Evolutionary conservation across 2,113 vertebrate genomes (phyloP).

Genomic region (Carollia perspicillata): DNA sequence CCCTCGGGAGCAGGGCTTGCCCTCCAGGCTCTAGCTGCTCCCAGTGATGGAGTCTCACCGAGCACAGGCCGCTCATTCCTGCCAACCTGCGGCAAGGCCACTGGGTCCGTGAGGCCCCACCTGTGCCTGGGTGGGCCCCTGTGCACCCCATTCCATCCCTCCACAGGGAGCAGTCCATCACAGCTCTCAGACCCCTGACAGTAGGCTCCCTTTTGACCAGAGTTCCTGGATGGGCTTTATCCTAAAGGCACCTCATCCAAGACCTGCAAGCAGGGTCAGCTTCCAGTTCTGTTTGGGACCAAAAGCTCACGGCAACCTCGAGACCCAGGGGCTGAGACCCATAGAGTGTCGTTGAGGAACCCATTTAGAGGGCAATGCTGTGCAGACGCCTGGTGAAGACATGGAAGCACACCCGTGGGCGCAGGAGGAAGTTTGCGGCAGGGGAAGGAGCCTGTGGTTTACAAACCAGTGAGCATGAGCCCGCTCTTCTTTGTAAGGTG

Average conservation of each 20-base stretch:
- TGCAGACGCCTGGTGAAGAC: background rate
- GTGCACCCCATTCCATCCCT: background rate
- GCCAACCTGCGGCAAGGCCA: rapidly evolving
- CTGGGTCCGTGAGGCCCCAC: rapidly evolving
- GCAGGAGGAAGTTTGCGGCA: too few relatives aligned
- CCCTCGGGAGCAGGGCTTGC: too few relatives aligned
- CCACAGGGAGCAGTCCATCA: too few relatives aligned
- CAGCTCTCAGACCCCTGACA: background rate
- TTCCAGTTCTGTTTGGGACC: background rate
- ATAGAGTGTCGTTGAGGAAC: background rate
- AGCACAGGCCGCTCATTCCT: rapidly evolving
- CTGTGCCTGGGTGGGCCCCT: too few relatives aligned
- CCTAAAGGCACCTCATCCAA: background rate
- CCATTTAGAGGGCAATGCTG: rapidly evolving
- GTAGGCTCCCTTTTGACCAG: too few relatives aligned
- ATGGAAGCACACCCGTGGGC: too few relatives aligned
- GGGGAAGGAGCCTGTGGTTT: too few relatives aligned
- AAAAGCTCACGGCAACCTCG: background rate
- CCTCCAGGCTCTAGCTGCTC: background rate
- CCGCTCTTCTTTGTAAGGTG: background rate
- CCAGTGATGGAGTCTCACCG: rapidly evolving
- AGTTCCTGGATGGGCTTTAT: rapidly evolving
- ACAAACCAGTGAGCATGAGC: too few relatives aligned
- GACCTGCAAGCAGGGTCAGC: background rate
- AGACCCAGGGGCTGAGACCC: background rate